These are phyloP conservation scores for Cordylochernes scorpioides DNA, from an alignment of 2,888 invertebrate genomes.

Conservation along the genomic window DNA sequence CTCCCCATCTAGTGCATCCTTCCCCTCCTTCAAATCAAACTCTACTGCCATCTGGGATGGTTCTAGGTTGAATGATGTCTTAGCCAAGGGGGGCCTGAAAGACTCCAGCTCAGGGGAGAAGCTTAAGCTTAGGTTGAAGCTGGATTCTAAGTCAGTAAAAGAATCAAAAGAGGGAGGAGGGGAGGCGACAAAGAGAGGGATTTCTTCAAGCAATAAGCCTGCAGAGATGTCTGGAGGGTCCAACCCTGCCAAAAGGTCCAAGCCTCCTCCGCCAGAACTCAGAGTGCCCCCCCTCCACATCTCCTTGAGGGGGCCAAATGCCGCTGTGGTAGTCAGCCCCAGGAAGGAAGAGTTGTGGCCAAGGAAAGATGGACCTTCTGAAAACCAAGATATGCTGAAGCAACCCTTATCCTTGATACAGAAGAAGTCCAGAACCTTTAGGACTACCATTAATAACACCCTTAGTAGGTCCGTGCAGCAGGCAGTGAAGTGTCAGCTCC, in stretches of 20 bases:
- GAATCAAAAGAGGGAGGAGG: conserved; percentile 11
- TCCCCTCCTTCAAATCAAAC: conserved; percentile 13
- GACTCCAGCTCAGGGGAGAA: conserved; percentile 31
- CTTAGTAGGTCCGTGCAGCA: too few relatives aligned
- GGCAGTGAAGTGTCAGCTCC: too few relatives aligned
- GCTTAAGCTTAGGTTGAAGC: conserved; percentile 48
- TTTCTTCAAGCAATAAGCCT: conserved; percentile 4
- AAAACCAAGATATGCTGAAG: too few relatives aligned
- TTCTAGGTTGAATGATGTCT: too few relatives aligned
- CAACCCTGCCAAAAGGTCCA: conserved; percentile 2
- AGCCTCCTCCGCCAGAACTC: conserved; percentile 28
- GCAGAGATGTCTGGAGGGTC: not conserved
- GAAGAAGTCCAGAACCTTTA: too few relatives aligned
- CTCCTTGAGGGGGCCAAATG: conserved; percentile 49
- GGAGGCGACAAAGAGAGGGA: conserved; percentile 9
- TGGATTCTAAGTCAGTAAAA: conserved; percentile 27
- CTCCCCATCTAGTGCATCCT: conserved; percentile 12
- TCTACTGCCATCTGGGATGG: conserved; percentile 9
- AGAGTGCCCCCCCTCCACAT: conserved; percentile 68
- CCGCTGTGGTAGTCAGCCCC: conserved; percentile 40
- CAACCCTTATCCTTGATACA: too few relatives aligned
- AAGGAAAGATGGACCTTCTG: too few relatives aligned
- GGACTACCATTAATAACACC: too few relatives aligned
- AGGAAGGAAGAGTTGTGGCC: conserved; percentile 12
- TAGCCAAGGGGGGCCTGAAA: conserved; percentile 3